Evolutionary conservation across 2,888 invertebrate species (phyloP).

Genomic region (Hedya salicella): DNA sequence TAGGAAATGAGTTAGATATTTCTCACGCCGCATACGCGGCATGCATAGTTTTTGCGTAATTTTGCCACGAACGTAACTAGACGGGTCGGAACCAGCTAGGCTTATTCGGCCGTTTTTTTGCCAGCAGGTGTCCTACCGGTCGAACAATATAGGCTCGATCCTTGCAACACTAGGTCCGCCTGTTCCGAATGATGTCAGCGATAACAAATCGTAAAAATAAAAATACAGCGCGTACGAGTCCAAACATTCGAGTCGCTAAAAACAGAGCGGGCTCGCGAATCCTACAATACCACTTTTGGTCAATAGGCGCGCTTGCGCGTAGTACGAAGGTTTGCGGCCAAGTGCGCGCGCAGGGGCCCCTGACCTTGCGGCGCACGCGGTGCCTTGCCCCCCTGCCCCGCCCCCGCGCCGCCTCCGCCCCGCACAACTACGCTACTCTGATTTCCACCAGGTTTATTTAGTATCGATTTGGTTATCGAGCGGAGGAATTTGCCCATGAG

Average conservation of each 20-base stretch:
- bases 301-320: constrained; percentile 55
- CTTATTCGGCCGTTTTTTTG: constrained; percentile 36
- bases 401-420: constrained; percentile 48
- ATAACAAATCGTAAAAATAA: constrained; percentile 17
- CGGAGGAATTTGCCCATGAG: constrained; percentile 50
- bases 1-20: constrained; percentile 39
- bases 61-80: constrained; percentile 49
- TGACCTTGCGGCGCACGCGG: constrained; percentile 72
- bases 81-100: constrained; percentile 50
- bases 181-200: constrained; percentile 19
- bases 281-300: constrained; percentile 54
- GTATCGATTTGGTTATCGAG: constrained; percentile 47
- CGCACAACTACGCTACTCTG: constrained; percentile 52
- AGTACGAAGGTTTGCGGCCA: constrained; percentile 55
- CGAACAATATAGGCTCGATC: constrained; percentile 17
- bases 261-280: constrained; percentile 27
- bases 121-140: constrained; percentile 39
- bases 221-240: constrained; percentile 17
- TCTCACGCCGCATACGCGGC: constrained; percentile 40
- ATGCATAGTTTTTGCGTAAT: constrained; percentile 45
- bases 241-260: constrained; percentile 24
- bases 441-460: constrained; percentile 56
- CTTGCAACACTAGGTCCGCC: not conserved
- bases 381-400: constrained; percentile 53
- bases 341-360: constrained; percentile 71